Evolutionary conservation across 1,140 invertebrate species (phyloP).

Genomic region (Heliothis subflexa): DNA sequence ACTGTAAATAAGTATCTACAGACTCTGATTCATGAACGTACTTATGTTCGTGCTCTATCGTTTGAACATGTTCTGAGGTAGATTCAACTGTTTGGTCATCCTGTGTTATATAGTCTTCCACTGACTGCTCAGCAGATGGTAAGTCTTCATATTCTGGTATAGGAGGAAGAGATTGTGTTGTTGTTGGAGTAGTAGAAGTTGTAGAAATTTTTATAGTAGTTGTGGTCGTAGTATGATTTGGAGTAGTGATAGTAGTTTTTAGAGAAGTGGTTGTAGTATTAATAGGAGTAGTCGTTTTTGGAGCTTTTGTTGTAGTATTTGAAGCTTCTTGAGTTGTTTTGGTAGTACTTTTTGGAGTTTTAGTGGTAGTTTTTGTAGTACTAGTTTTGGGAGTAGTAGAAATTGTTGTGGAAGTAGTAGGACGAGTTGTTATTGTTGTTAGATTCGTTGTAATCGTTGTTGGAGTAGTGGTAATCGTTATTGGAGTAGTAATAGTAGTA

Average conservation of each 20-base stretch:
- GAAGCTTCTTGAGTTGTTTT: too few relatives aligned
- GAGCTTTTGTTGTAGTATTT: background rate
- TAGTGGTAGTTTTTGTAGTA: background rate
- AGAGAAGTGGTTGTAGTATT: background rate
- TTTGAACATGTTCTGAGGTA: too few relatives aligned
- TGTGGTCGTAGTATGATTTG: too few relatives aligned
- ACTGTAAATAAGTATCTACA: too few relatives aligned
- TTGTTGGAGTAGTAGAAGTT: background rate
- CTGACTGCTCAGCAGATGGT: too few relatives aligned
- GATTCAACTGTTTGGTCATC: too few relatives aligned
- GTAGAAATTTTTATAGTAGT: background rate
- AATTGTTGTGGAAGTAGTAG: background rate
- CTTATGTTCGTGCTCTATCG: too few relatives aligned
- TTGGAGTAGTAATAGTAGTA: background rate
- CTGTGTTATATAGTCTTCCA: too few relatives aligned
- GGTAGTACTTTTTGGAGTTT: too few relatives aligned
- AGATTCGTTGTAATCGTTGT: background rate
- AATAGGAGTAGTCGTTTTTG: background rate
- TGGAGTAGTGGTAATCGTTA: background rate
- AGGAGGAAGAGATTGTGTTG: too few relatives aligned
- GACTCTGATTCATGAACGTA: too few relatives aligned
- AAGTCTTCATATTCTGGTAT: too few relatives aligned
- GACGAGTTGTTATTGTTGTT: background rate
- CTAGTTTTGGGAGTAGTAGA: background rate
- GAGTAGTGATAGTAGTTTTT: background rate